Evolutionary conservation across 2,113 vertebrate species (phyloP), one percentile per base, ranked within the genome.

Genomic region (Neodon shergylaensis): DNA sequence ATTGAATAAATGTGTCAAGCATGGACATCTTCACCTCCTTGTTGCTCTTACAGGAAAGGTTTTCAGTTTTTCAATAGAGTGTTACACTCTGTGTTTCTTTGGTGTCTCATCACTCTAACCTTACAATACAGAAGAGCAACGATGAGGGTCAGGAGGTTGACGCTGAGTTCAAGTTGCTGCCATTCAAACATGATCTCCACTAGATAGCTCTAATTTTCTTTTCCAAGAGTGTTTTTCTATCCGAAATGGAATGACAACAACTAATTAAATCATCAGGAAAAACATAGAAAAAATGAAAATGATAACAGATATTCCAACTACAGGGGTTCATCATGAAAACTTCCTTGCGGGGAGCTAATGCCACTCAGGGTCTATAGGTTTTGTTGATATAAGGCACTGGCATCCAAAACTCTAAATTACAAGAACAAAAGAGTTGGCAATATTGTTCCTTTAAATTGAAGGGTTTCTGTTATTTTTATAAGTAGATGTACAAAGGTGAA

Each of bases 91-190:
- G 7, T 22, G 31, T 31, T 79, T 65, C 63, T 54, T 7, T 33
- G 7, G 26, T 52, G 21, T 6, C 22, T n/a, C 7, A 16, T 42
- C 74, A 4, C 6, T 74, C 33, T 52, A 68, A 84, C n/a, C 8
- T 73, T 66, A 42, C 63, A 61, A 73, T 49, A 76, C 39, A 76
- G 33, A 58, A 74, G 10, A 89, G 9, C 52, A 79, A 19, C 0
- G 0, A 14, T 0, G 5, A 21, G 0, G 2, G 1, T 11, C 31
- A 83, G 3, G 3, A 21, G n/a, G 5, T 70, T 79, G 19, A 63
- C 22, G 36, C 31, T 83, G 7, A 28, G 54, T 7, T 78, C n/a
- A 65, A 81, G 16, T 7, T 44, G 3, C 11, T 39, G 92, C 73
- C 22, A 47, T 77, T 68, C 28, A 89, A 58, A 81, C 17, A 68